Percentiles rank a stretch among this genome's conserved stretches.
These are phyloP conservation scores for Toxotes jaculatrix DNA, from an alignment of 2,113 vertebrate genomes.

Conservation along the genomic window DNA sequence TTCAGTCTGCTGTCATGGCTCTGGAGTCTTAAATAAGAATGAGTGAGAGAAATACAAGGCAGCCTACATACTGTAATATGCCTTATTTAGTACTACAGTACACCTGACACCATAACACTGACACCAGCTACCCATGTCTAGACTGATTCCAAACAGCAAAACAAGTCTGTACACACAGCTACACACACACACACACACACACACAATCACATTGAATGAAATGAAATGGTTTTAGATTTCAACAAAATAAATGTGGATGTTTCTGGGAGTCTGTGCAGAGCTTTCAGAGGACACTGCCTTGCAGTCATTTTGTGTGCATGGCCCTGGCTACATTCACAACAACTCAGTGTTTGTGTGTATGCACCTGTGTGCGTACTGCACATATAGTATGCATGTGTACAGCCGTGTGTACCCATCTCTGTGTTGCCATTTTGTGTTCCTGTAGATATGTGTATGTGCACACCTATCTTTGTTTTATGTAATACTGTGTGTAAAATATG, in stretches of 20 bases:
- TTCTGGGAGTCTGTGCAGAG: not conserved
- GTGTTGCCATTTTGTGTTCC: not conserved
- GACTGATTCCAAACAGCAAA: not conserved
- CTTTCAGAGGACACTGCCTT: not conserved
- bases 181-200: not conserved
- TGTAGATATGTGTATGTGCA: not conserved
- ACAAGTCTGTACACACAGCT: not conserved
- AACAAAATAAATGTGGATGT: not conserved
- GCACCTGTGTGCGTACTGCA: not conserved
- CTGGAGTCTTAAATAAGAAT: not conserved
- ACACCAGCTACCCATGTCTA: too few relatives aligned
- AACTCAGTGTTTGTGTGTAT: not conserved
- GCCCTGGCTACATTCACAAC: too few relatives aligned
- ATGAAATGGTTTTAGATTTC: not conserved
- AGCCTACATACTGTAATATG: not conserved
- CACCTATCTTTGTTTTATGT: not conserved
- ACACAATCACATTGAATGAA: not conserved
- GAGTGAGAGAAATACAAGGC: not conserved
- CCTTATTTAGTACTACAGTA: too few relatives aligned
- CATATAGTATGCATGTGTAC: not conserved
- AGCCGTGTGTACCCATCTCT: not conserved
- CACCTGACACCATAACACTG: too few relatives aligned
- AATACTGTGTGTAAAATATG: not conserved
- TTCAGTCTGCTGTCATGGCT: too few relatives aligned
- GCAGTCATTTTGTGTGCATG: not conserved